Percentiles rank a stretch among this genome's conserved stretches.
Conservation (phyloP, 2,888 invertebrate species). For the Trachelus iudaicus region DNA sequence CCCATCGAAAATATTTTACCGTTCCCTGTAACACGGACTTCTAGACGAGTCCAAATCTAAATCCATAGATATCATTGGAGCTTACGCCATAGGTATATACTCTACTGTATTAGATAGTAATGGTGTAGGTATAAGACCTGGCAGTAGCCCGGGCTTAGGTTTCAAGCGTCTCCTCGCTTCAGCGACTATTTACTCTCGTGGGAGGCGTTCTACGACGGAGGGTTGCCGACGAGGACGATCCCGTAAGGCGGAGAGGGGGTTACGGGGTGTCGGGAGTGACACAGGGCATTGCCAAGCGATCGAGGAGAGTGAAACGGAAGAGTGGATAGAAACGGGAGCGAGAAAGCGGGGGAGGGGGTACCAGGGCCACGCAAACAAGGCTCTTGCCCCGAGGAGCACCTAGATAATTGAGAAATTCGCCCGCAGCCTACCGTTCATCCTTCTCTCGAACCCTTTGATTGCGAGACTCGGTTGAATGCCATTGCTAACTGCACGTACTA, state of each 20-base stretch:
- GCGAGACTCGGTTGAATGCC: neutral
- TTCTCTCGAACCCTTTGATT: slow-evolving; percentile 3
- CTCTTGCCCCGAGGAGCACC: slow-evolving; percentile 8
- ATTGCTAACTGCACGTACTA: no score
- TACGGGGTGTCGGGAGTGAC: no score
- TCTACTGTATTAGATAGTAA: no score
- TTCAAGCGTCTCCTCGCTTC: neutral
- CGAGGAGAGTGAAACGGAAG: no score
- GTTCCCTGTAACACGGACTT: no score
- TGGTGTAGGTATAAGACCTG: no score
- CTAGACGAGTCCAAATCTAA: no score
- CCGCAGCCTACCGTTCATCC: slow-evolving; percentile 6
- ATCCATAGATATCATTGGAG: no score
- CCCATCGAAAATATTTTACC: no score
- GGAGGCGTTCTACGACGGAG: neutral
- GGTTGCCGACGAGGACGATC: neutral
- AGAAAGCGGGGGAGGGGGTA: neutral
- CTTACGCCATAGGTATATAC: no score
- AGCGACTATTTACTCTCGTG: neutral
- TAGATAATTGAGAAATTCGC: slow-evolving; percentile 11
- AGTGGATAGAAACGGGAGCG: neutral
- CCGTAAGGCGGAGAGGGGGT: no score
- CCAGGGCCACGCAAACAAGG: slow-evolving; percentile 7
- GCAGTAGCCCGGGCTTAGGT: neutral
- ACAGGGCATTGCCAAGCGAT: no score